Conservation (phyloP, 2,888 invertebrate species). For the Zelleria hepariella region DNA sequence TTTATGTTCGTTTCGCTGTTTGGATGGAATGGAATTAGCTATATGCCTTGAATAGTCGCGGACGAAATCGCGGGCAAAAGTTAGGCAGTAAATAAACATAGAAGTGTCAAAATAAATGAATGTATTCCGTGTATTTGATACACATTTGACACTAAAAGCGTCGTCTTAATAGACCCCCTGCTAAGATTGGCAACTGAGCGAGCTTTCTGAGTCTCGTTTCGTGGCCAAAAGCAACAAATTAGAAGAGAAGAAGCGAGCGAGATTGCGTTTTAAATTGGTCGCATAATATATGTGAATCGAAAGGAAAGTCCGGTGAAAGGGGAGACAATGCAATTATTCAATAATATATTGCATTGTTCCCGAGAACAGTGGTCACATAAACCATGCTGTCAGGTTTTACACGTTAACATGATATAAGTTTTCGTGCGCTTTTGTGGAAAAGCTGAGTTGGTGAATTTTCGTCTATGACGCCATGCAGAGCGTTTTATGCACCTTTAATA, state of each 20-base stretch:
- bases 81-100: too few species aligned
- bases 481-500: too few species aligned
- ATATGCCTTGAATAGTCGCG: too few species aligned
- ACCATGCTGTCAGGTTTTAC: not conserved
- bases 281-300: constrained; percentile 9
- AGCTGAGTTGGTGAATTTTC: too few species aligned
- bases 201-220: not conserved
- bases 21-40: too few species aligned
- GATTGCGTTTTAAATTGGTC: constrained; percentile 6
- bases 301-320: constrained; percentile 2
- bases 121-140: too few species aligned
- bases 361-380: not conserved
- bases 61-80: too few species aligned
- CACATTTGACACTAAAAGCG: too few species aligned
- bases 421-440: not conserved
- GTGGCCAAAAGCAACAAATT: not conserved
- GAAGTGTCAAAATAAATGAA: too few species aligned
- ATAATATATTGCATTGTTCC: not conserved
- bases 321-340: not conserved
- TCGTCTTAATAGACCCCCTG: too few species aligned
- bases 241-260: not conserved
- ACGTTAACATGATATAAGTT: not conserved
- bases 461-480: too few species aligned
- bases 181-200: not conserved
- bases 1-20: too few species aligned